Evolutionary conservation across 1,140 invertebrate genomes (phyloP).

Genomic region (Limonius californicus): DNA sequence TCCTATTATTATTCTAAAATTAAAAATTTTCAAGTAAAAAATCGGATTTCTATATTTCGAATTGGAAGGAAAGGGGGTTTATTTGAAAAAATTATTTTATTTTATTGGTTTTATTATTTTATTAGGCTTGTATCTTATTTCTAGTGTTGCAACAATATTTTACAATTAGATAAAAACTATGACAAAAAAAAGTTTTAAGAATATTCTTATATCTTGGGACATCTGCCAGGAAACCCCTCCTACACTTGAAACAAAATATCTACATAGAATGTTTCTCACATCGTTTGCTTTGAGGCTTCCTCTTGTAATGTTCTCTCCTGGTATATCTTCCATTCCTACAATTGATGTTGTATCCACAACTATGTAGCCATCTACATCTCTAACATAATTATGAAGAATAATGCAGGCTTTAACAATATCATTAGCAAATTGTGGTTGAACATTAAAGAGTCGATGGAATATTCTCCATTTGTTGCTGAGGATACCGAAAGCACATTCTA

Average conservation of each 20-base stretch:
- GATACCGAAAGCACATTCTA: conserved; percentile 46
- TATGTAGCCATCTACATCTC: conserved; percentile 21
- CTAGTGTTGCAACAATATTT: no score
- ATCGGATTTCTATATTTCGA: no score
- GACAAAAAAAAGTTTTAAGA: no score
- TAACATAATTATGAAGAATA: conserved; percentile 18
- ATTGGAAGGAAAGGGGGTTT: no score
- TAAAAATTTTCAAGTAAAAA: no score
- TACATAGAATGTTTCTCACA: conserved; percentile 21
- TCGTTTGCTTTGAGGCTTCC: conserved; percentile 17
- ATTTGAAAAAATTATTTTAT: no score
- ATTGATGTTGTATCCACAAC: conserved; percentile 18
- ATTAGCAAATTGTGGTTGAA: conserved; percentile 18
- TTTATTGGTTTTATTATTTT: no score
- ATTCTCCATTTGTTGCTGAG: conserved; percentile 41
- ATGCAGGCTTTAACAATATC: conserved; percentile 23
- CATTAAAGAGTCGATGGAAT: conserved; percentile 34
- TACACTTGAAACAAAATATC: conserved; percentile 19
- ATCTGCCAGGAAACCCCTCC: conserved; percentile 2
- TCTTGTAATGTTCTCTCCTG: conserved; percentile 9
- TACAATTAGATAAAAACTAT: no score
- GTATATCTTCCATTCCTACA: conserved; percentile 20
- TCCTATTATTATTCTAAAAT: no score
- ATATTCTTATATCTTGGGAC: no score
- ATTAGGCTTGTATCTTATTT: no score